These are phyloP conservation scores for Drosophila suzukii DNA, from an alignment of 1,140 invertebrate genomes.

Conservation along the genomic window DNA sequence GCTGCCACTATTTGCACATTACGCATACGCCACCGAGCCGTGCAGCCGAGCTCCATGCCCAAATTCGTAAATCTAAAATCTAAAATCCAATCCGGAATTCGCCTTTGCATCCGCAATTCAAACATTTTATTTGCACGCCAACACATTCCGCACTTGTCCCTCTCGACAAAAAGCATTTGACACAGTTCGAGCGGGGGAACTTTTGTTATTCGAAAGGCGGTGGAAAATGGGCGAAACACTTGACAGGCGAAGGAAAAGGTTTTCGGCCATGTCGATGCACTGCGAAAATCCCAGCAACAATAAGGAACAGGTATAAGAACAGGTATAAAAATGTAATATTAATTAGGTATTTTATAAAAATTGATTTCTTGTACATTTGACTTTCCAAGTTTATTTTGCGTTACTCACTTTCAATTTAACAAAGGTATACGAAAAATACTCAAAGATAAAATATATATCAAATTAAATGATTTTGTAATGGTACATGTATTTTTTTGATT, in stretches of 20 bases:
- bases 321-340: too few species aligned
- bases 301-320: too few species aligned
- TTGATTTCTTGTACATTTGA: too few species aligned
- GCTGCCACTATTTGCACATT: conserved; percentile 48
- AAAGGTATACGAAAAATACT: too few species aligned
- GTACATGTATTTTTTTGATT: too few species aligned
- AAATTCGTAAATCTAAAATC: neutral
- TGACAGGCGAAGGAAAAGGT: conserved; percentile 4
- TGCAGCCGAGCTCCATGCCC: neutral
- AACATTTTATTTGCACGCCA: conserved; percentile 21
- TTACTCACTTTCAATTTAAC: too few species aligned
- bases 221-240: conserved; percentile 7
- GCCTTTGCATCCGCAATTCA: conserved; percentile 5
- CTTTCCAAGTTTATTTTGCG: too few species aligned
- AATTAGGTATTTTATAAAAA: too few species aligned
- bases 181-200: conserved; percentile 8
- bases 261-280: neutral
- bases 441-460: too few species aligned
- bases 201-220: conserved; percentile 4
- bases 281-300: conserved; percentile 2
- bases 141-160: neutral
- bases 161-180: conserved; percentile 4
- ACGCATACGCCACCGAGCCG: conserved; percentile 39
- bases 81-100: conserved; percentile 12
- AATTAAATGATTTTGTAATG: too few species aligned